Base-by-base conservation (phyloP, 2,888 invertebrate species). In the Lithodes maja region DNA sequence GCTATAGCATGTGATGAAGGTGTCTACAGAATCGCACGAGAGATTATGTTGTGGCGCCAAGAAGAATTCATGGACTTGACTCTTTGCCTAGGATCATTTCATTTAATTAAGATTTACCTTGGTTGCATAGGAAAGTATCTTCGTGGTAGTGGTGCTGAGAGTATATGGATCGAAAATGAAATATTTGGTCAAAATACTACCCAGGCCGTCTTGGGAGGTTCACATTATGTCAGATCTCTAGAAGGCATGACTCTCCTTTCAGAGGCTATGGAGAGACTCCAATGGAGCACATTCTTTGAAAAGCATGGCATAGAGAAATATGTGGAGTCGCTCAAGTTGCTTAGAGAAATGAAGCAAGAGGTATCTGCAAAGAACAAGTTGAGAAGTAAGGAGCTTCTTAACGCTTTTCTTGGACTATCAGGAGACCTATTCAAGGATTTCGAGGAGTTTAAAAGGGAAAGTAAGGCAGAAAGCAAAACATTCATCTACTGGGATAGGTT, bases 1-100 rank as follows among this genome's bases (percentile, higher is more conserved):
- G 80, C 55, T 52, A n/a, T 52, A 7, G 53, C 80, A 15, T 80
- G 52, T 80, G 80, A 80, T 52, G 80, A 80, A 52, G 80, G 80
- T 52, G 80, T 52, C 15, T 80, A 80, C 80, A 50, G 53, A 15
- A 80, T 52, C 2, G 80, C 80, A 80, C 49, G 80, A 80, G 80
- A 80, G 52, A 80, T 80, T n/a, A 80, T 52, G 80, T 17, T 52
- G 54, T 53, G 53, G 80, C 80, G 53, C 2, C 80, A 50, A 52
- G 52, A 3, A 17, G 80, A 2, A 17, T 80, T 52, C 80, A 15
- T 15, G 52, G 15, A 80, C 53, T 3, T 80, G 2, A 52, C 53
- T 53, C 12, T 80, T 12, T 80, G 80, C 80, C 12, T 80, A 52
- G 53, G 80, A 12, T 80, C 80, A 80, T 80, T 80, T 53, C 80